phyloP scores from a whole-genome alignment of 2,888 invertebrate genomes.

The Bembecia ichneumoniformis region DNA sequence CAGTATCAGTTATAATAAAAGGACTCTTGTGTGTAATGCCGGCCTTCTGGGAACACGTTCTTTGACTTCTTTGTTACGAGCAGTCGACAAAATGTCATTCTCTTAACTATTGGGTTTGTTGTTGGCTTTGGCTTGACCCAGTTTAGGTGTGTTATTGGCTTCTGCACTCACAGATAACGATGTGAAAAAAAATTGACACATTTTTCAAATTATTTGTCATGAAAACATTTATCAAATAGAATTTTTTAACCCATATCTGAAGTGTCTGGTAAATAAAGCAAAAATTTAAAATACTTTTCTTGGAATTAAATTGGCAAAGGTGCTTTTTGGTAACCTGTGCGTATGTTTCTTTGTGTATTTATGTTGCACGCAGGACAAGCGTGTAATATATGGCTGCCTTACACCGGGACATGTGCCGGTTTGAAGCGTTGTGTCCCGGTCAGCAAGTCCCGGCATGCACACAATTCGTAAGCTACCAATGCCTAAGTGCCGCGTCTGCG shows the following conservation, averaged over 20 bases:
- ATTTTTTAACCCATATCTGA: background rate
- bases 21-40: conserved; percentile 29
- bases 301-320: background rate
- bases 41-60: conserved; percentile 42
- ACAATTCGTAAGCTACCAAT: too few species aligned
- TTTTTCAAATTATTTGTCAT: background rate
- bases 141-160: conserved; percentile 1
- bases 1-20: conserved; percentile 22
- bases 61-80: conserved; percentile 36
- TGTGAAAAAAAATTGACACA: background rate
- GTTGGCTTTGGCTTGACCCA: conserved; percentile 2
- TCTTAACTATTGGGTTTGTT: conserved; percentile 14
- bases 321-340: background rate
- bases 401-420: too few species aligned
- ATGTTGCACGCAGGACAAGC: too few species aligned
- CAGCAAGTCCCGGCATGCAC: too few species aligned
- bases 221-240: conserved; percentile 1
- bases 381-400: too few species aligned
- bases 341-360: too few species aligned
- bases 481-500: too few species aligned
- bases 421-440: too few species aligned
- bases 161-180: conserved; percentile 1
- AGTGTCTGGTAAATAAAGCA: conserved; percentile 6
- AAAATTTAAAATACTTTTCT: background rate
- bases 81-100: conserved; percentile 13